phyloP scores from a whole-genome alignment of 2,113 vertebrate genomes.

The Noctilio leporinus region DNA sequence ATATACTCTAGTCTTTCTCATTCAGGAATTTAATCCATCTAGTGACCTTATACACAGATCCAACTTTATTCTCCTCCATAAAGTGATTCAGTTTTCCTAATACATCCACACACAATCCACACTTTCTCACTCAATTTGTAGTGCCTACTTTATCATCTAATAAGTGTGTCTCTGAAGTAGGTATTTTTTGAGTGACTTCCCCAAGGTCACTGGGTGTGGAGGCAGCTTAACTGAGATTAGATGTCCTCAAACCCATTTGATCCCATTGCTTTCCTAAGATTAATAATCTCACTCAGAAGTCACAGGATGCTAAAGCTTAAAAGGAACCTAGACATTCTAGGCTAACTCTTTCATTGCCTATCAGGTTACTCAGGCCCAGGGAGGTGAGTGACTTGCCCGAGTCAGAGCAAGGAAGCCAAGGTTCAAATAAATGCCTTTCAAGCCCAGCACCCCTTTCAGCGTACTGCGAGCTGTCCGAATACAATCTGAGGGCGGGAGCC shows the following conservation, averaged over 20 bases:
- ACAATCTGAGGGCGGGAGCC: not conserved
- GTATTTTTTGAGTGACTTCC: conserved; percentile 1
- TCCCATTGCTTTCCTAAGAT: not conserved
- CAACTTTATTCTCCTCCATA: not conserved
- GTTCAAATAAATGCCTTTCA: not conserved
- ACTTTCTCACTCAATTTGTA: not conserved
- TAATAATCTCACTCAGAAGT: not conserved
- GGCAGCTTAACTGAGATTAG: conserved; percentile 20
- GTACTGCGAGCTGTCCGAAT: not conserved
- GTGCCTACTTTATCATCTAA: not conserved
- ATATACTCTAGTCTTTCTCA: not conserved
- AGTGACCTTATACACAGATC: not conserved
- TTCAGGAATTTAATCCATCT: not conserved
- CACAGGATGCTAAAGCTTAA: not conserved
- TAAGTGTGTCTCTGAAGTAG: not conserved
- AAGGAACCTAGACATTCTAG: not conserved
- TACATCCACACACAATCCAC: not conserved
- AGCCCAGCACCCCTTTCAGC: not conserved
- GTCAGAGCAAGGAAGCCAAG: not conserved
- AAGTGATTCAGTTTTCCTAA: not conserved
- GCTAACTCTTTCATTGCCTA: not conserved
- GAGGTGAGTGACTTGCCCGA: not conserved
- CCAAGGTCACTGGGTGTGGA: not conserved
- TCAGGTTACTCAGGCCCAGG: not conserved
- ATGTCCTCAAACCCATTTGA: not conserved